Evolutionary conservation across 2,797 vertebrate species (phyloP).

Genomic region (Tokudaia muenninki): DNA sequence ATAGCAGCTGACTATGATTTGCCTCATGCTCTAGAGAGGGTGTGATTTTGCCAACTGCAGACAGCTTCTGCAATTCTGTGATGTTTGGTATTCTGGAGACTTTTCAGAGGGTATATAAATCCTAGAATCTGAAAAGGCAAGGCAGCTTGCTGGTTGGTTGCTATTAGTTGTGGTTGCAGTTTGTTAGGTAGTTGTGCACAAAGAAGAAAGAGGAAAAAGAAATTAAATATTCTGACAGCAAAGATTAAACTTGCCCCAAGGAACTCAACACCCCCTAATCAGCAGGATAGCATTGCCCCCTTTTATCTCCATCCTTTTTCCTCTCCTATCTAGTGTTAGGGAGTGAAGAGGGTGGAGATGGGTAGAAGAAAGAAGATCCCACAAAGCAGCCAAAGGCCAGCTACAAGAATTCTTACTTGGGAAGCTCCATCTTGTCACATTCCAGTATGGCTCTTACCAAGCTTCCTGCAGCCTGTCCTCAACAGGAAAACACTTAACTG

Average conservation of each 20-base stretch:
- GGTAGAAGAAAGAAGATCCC: background rate
- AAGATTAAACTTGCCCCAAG: background rate
- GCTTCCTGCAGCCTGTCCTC: slow-evolving; percentile 43
- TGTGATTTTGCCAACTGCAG: background rate
- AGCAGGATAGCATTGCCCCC: background rate
- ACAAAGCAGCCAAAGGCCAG: background rate
- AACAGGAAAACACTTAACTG: background rate
- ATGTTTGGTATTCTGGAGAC: background rate
- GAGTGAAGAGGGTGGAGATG: background rate
- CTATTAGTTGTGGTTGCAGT: background rate
- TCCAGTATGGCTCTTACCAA: slow-evolving; percentile 44
- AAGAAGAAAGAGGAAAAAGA: background rate
- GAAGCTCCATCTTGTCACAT: background rate
- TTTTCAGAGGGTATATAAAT: background rate
- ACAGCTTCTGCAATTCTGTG: background rate
- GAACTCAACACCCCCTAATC: background rate
- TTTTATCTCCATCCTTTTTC: background rate
- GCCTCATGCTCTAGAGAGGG: background rate
- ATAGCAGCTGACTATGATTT: background rate
- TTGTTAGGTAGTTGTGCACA: background rate
- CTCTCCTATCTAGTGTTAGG: background rate
- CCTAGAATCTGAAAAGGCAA: background rate
- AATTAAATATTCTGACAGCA: background rate
- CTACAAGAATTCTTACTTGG: slow-evolving; percentile 17
- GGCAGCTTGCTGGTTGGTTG: background rate